Base-by-base conservation (phyloP, 2,797 vertebrate species). In the Microtus agrestis region DNA sequence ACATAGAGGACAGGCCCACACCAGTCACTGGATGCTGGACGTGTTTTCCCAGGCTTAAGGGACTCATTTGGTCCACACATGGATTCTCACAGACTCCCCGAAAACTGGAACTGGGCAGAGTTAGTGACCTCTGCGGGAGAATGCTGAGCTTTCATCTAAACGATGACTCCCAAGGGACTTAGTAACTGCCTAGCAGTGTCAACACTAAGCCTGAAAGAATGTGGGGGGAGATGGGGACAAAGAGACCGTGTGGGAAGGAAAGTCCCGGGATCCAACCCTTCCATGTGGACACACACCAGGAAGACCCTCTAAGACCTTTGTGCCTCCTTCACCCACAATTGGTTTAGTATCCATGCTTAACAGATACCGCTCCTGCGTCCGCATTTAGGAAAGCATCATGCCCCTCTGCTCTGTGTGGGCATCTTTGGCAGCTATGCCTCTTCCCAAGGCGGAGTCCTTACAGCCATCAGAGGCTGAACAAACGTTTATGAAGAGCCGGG, bases 131-230 rank as follows among this genome's bases (percentile, higher is more conserved):
- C 61, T 46, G 37, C 5, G 2, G 80, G n/a, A 4, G 6, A 81
- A 95, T 82, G 37, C 94, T 77, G 51, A 88, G 61, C 56, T 63
- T 90, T 69, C 65, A 37, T 90, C 84, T 92, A 89, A 87, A 54
- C 43, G 86, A 48, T n/a, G 61, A 77, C 74, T 59, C 94, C 80
- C 17, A 54, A 54, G 51, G 51, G 51, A 54, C 51, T 54, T 5
- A 1, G 14, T 54, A 54, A 54, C 51, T 54, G 51, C 15, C 51
- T 54, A 54, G 51, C 51, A 93, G 84, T 51, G 19, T 54, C 87
- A 67, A 0, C 29, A 61, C 27, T 74, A 76, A 95, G 80, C 76
- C 69, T 79, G 63, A 95, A 82, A 90, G 78, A 86, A 76, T 29
- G 27, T 14, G 51, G 79, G 61, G 51, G 8, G 31, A 91, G 51